These are phyloP conservation scores for Sinella curviseta DNA, from an alignment of 1,140 invertebrate genomes.

Conservation along the genomic window DNA sequence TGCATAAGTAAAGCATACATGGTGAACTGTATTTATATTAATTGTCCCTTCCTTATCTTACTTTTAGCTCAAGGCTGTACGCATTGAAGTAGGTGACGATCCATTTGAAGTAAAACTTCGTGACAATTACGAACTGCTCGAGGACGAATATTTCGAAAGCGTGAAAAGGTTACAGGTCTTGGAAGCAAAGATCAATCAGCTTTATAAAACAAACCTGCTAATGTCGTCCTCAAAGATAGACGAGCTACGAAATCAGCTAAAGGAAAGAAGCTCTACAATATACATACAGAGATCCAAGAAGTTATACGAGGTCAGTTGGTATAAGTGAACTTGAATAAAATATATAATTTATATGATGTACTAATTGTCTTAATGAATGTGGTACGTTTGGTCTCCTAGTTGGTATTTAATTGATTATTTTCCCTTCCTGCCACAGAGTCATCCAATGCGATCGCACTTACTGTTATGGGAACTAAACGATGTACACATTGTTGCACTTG, in stretches of 20 bases:
- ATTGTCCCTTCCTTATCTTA: background rate
- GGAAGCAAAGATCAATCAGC: slow-evolving; percentile 79
- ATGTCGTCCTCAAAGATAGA: slow-evolving; percentile 84
- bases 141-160: slow-evolving; percentile 95
- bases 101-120: slow-evolving; percentile 95
- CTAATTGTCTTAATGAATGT: background rate
- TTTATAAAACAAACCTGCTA: slow-evolving; percentile 76
- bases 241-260: slow-evolving; percentile 80
- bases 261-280: slow-evolving; percentile 88
- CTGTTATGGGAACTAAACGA: slow-evolving; percentile 79
- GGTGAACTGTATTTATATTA: slow-evolving; percentile 4
- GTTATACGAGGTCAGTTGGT: slow-evolving; percentile 69
- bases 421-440: slow-evolving; percentile 28
- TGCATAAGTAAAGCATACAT: slow-evolving; percentile 18
- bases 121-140: slow-evolving; percentile 92
- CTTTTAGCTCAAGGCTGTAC: slow-evolving; percentile 72
- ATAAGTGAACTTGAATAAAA: slow-evolving; percentile 49
- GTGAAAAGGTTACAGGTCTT: slow-evolving; percentile 86
- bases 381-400: background rate
- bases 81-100: slow-evolving; percentile 93
- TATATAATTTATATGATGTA: background rate
- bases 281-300: slow-evolving; percentile 89
- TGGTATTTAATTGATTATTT: background rate
- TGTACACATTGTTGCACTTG: slow-evolving; percentile 78
- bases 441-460: slow-evolving; percentile 71